phyloP scores from a whole-genome alignment of 2,888 invertebrate genomes.

The Psylliodes chrysocephalus region DNA sequence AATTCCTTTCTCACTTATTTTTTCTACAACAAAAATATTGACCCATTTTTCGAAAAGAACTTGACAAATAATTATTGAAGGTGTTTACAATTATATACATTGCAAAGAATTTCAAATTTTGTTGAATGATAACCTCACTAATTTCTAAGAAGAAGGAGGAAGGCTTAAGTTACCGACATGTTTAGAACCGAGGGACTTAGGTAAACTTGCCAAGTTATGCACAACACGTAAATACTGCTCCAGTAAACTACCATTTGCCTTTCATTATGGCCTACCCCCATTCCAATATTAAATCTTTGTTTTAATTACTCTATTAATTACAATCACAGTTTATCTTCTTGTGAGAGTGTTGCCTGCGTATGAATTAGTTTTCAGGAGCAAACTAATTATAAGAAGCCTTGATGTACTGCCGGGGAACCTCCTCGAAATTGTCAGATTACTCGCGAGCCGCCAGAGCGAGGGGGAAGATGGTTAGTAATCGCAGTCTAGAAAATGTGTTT shows the following conservation, averaged over 20 bases:
- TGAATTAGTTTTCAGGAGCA: conserved; percentile 58
- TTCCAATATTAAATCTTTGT: conserved; percentile 62
- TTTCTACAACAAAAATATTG: too few relatives aligned
- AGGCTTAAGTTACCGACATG: conserved; percentile 63
- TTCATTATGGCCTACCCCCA: conserved; percentile 60
- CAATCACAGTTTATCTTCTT: conserved; percentile 59
- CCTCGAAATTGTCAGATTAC: conserved; percentile 16
- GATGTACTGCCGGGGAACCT: conserved; percentile 19
- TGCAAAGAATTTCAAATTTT: conserved; percentile 43
- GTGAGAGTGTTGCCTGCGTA: conserved; percentile 48
- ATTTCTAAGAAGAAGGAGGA: conserved; percentile 60
- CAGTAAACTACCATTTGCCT: conserved; percentile 62
- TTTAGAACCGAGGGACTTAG: conserved; percentile 64
- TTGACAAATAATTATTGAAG: too few relatives aligned
- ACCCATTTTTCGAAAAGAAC: too few relatives aligned
- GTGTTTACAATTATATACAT: too few relatives aligned
- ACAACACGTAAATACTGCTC: conserved; percentile 64
- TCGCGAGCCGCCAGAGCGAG: background rate
- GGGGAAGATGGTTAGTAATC: background rate
- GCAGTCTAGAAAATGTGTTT: conserved; percentile 1
- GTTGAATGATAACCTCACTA: conserved; percentile 52
- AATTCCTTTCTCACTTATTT: too few relatives aligned
- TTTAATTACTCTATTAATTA: conserved; percentile 64
- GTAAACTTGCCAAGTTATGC: conserved; percentile 65
- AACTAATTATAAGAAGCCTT: conserved; percentile 51